phyloP scores from a whole-genome alignment of 2,113 vertebrate species.

The Orthonyx spaldingii region DNA sequence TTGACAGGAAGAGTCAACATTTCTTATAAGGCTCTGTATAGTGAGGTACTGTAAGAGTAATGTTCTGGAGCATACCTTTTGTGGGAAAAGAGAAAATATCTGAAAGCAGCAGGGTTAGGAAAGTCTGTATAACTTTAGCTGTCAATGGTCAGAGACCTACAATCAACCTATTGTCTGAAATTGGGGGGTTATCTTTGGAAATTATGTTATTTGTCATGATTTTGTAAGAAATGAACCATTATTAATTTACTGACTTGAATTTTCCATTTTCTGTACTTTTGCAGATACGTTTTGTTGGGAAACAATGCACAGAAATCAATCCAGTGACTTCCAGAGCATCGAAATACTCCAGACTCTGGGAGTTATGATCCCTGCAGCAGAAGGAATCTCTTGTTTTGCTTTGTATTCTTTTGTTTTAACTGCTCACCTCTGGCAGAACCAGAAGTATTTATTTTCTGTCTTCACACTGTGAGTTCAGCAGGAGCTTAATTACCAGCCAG shows the following conservation, averaged over 20 bases:
- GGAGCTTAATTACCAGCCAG: slow-evolving; percentile 37
- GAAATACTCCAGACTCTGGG: background rate
- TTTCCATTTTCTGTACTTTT: background rate
- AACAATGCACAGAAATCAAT: background rate
- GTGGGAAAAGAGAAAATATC: background rate
- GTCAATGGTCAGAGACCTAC: background rate
- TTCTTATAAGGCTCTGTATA: background rate
- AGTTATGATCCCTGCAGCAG: background rate
- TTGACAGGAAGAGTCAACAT: background rate
- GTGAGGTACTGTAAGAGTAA: background rate
- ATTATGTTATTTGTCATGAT: background rate
- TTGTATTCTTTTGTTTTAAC: slow-evolving; percentile 13
- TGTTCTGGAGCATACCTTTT: background rate
- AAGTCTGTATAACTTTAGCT: background rate
- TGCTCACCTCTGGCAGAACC: slow-evolving; percentile 44
- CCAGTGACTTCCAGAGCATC: background rate
- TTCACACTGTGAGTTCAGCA: background rate
- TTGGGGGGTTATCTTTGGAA: background rate
- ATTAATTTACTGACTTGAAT: background rate
- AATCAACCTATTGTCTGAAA: background rate
- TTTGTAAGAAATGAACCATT: background rate
- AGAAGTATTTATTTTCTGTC: slow-evolving; percentile 53
- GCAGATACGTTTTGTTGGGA: background rate
- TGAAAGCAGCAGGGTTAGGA: background rate
- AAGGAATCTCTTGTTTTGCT: slow-evolving; percentile 2